These are phyloP conservation scores for Polydrusus pterygomalis DNA, from an alignment of 2,888 invertebrate genomes.

Conservation along the genomic window DNA sequence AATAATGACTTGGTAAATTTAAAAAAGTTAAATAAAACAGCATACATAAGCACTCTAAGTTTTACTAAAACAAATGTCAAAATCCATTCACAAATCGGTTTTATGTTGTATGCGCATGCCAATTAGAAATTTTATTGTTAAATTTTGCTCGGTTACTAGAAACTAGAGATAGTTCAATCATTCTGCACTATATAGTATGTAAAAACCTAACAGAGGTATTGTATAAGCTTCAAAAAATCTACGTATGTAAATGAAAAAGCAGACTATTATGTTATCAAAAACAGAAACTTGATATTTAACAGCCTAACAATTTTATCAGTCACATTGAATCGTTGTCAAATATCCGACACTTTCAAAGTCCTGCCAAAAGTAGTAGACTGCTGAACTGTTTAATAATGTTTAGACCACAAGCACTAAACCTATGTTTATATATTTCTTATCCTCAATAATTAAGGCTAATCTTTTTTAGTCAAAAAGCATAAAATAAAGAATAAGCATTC, in stretches of 20 bases:
- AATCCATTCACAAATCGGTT: slow-evolving; percentile 53
- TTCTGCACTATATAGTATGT: slow-evolving; percentile 65
- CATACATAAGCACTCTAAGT: slow-evolving; percentile 68
- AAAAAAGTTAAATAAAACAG: slow-evolving; percentile 58
- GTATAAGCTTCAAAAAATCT: background rate
- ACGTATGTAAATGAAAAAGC: background rate
- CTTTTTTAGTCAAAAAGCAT: background rate
- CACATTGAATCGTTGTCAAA: background rate
- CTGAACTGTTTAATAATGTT: background rate
- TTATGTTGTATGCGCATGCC: slow-evolving; percentile 66
- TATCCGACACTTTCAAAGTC: background rate
- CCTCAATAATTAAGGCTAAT: background rate
- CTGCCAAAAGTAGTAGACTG: background rate
- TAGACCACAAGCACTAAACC: too few species aligned
- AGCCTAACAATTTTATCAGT: background rate
- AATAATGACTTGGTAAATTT: slow-evolving; percentile 41
- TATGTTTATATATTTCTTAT: too few species aligned
- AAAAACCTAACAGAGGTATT: background rate
- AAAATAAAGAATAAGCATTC: background rate
- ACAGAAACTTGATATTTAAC: background rate
- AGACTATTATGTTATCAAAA: background rate
- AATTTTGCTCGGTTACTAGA: slow-evolving; percentile 52
- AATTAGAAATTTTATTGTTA: slow-evolving; percentile 54
- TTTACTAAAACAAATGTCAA: slow-evolving; percentile 56
- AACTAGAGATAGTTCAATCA: slow-evolving; percentile 67